phyloP scores from a whole-genome alignment of 1,140 invertebrate genomes.

The Drosophila persimilis region DNA sequence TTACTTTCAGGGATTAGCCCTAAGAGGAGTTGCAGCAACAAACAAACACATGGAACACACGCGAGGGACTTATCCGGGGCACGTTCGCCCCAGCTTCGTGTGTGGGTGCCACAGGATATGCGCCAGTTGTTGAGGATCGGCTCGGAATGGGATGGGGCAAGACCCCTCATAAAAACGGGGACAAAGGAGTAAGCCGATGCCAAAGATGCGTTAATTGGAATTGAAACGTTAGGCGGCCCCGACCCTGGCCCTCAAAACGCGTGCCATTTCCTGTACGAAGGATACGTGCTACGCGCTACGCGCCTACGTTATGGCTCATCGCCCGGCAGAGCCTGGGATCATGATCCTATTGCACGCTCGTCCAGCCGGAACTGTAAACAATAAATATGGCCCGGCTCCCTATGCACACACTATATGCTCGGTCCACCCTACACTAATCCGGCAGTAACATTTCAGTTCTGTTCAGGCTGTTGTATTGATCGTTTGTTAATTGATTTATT shows the following conservation, averaged over 20 bases:
- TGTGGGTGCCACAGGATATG: conserved; percentile 68
- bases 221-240: conserved; percentile 47
- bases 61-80: conserved; percentile 14
- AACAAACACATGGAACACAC: background rate
- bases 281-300: background rate
- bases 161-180: conserved; percentile 27
- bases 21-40: conserved; percentile 19
- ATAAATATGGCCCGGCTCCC: conserved; percentile 58
- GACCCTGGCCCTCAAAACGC: conserved; percentile 2
- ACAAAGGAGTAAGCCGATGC: conserved; percentile 71
- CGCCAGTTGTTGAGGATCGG: conserved; percentile 52
- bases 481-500: conserved; percentile 73
- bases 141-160: conserved; percentile 23
- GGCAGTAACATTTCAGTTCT: conserved; percentile 22
- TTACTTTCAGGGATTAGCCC: conserved; percentile 19
- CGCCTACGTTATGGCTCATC: conserved; percentile 29
- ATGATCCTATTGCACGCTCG: conserved; percentile 59
- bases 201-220: conserved; percentile 68
- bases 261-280: conserved; percentile 12
- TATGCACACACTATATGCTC: background rate
- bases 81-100: conserved; percentile 50
- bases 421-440: conserved; percentile 53
- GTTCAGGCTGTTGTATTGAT: conserved; percentile 28
- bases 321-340: conserved; percentile 41
- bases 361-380: conserved; percentile 80